Conservation (phyloP, 2,113 vertebrate species). For the Pterocles burchelli region DNA sequence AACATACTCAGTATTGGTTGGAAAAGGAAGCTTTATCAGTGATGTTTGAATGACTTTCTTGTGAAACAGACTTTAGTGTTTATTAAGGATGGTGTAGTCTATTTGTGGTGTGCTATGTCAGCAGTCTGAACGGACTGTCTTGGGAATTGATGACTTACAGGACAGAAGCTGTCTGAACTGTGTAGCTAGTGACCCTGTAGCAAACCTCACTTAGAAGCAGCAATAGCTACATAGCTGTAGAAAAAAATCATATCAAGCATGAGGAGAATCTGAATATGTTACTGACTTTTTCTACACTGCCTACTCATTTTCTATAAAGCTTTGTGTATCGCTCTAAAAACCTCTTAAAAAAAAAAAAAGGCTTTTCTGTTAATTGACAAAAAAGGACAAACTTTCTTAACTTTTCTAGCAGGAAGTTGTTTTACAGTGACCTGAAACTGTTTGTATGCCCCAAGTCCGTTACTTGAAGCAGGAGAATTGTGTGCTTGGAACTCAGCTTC, state of each 20-base stretch:
- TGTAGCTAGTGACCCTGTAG: neutral
- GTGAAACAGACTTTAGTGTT: neutral
- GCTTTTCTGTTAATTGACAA: neutral
- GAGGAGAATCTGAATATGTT: neutral
- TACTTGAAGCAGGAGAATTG: neutral
- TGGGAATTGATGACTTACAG: slow-evolving; percentile 14
- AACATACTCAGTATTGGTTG: neutral
- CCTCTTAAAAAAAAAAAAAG: neutral
- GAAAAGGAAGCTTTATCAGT: neutral
- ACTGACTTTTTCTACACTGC: neutral
- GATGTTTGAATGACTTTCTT: neutral
- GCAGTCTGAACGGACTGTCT: slow-evolving; percentile 27
- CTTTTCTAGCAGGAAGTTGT: neutral
- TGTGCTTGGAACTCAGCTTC: slow-evolving; percentile 27
- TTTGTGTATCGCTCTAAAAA: neutral
- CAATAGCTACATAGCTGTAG: neutral
- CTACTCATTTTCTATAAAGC: neutral
- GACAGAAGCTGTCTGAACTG: slow-evolving; percentile 4
- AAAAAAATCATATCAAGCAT: neutral
- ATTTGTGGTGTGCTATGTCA: slow-evolving; percentile 45
- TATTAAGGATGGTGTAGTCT: neutral
- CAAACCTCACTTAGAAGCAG: neutral
- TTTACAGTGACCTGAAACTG: neutral
- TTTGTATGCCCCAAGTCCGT: neutral
- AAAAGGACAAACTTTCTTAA: neutral